Conservation (phyloP, 2,888 invertebrate genomes). For the Sceliomorpha sp. region DNA sequence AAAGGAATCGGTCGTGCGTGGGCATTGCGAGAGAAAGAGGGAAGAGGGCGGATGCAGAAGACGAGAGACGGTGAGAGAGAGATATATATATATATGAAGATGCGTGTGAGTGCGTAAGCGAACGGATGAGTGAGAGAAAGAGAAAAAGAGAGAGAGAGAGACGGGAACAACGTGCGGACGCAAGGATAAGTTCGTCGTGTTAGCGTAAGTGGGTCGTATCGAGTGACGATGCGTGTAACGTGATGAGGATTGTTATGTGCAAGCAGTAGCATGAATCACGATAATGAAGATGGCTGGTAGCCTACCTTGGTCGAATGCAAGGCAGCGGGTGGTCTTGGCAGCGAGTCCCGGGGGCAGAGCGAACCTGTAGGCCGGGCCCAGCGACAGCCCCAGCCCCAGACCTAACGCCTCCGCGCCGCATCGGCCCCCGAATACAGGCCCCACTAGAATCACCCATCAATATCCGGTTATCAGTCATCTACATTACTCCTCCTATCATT, state of each 20-base stretch:
- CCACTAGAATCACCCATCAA: constrained; percentile 80
- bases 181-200: not conserved
- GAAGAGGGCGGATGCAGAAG: not conserved
- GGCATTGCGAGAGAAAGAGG: no score
- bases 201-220: constrained; percentile 3
- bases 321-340: constrained; percentile 80
- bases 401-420: constrained; percentile 81
- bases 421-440: constrained; percentile 81
- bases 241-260: constrained; percentile 13
- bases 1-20: no score
- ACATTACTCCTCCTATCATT: constrained; percentile 52
- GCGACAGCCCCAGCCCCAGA: constrained; percentile 79
- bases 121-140: no score
- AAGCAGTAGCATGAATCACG: constrained; percentile 46
- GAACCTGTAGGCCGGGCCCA: constrained; percentile 81
- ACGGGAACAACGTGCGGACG: no score
- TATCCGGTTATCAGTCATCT: constrained; percentile 71
- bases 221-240: constrained; percentile 9
- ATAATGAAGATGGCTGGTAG: constrained; percentile 75
- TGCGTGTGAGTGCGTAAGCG: no score
- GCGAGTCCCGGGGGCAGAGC: constrained; percentile 80
- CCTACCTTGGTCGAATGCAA: constrained; percentile 81
- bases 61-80: no score
- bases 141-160: not conserved
- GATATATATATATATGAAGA: no score